Evolutionary conservation across 2,113 vertebrate genomes (phyloP).

Genomic region (Scophthalmus maximus): DNA sequence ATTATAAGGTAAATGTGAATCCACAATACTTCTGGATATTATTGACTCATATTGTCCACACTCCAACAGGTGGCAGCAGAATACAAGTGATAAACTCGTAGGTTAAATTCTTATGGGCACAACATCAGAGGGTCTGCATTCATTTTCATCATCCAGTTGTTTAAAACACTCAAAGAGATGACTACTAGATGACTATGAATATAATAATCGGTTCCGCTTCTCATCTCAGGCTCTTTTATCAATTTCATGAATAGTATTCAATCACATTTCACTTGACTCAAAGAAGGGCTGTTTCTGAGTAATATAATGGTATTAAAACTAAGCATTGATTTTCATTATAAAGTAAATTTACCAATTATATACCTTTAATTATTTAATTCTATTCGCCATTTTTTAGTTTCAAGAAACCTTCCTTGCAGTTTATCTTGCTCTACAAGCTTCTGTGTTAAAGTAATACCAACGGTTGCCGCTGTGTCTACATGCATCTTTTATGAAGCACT

Average conservation of each 20-base stretch:
- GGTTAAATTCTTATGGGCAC: background rate
- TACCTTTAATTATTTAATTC: background rate
- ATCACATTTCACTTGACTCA: background rate
- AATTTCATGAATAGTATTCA: background rate
- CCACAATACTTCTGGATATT: too few species aligned
- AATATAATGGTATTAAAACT: too few species aligned
- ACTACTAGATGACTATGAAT: too few species aligned
- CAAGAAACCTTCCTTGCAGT: background rate
- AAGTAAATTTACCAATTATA: too few species aligned
- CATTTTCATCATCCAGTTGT: background rate
- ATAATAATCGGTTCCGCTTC: background rate
- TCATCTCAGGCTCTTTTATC: background rate
- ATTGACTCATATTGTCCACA: background rate
- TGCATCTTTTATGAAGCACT: slow-evolving; percentile 45
- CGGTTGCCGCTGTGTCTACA: too few species aligned
- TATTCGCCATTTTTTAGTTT: background rate
- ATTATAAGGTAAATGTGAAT: too few species aligned
- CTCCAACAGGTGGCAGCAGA: slow-evolving; percentile 63
- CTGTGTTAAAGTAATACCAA: too few species aligned
- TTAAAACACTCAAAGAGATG: background rate
- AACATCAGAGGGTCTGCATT: background rate
- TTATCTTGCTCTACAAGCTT: background rate
- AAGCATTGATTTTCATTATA: too few species aligned
- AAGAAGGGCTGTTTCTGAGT: background rate
- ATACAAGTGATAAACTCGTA: background rate